Base-by-base conservation (phyloP, 2,797 vertebrate species). In the Eospalax fontanierii region DNA sequence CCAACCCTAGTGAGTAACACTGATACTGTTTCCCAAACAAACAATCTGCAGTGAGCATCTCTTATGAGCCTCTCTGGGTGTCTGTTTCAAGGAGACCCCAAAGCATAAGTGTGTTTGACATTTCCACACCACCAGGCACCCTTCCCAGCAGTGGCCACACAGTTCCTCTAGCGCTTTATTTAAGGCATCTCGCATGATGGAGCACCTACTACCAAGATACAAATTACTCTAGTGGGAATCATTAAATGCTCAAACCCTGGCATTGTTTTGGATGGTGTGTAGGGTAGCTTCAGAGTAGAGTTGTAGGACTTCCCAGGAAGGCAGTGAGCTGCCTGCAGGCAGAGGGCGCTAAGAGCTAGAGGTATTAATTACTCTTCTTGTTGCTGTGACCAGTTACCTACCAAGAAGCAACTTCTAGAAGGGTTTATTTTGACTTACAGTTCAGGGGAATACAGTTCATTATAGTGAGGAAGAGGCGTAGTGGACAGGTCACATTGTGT, bases 91-190 rank as follows among this genome's bases (percentile, higher is more conserved):
- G 46, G 63, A 78, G 46, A 33, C 30, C 63, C 19, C 4, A 35
- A 54, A 57, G n/a, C 30, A 85, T 28, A 63, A n/a, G 59, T 40
- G 9, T 30, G 26, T 40, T 65, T 57, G 78, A 78, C 33, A 18
- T 22, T 57, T 33, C 26, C 74, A 43, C 57, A 35, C 73, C 28
- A 21, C 33, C 71, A 9, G 63, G 24, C 0, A 54, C 22, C n/a
- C 3, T 19, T 59, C 2, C 57, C 26, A 57, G 8, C 38, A 9
- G 10, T 18, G 35, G 43, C 30, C 22, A 0, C 5, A 4, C 1
- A 4, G 4, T 30, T 87, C 33, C 26, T 24, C 46, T 16, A 24
- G 50, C 30, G 21, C n/a, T 85, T 85, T 61, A 40, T 80, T 61
- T 54, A 74, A 70, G 57, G n/a, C 14, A 33, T 38, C 76, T 66